Evolutionary conservation across 2,797 vertebrate genomes (phyloP), one percentile per base, ranked within the genome.

Genomic region (Falco concolor): DNA sequence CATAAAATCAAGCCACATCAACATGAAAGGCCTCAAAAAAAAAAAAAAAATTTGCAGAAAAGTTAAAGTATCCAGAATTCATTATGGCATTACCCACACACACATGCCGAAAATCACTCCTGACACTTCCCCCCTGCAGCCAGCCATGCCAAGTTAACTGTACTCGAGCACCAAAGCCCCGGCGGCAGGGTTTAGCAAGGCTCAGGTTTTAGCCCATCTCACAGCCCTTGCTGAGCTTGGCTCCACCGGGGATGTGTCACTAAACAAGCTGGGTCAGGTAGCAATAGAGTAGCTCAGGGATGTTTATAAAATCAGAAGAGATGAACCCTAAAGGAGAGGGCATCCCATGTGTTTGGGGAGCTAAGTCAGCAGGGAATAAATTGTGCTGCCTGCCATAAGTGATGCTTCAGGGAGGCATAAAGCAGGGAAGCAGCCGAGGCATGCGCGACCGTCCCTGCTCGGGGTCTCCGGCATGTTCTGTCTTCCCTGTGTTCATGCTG

Each of bases 251-350:
- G 38, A 49, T 13, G 23, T 82, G 64, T 23, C 40, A 5, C 78
- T 53, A n/a, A 76, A 84, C 42, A 24, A 87, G 78, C 59, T 0
- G 2, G 94, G 95, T 93, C 92, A 87, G 75, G 68, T 59, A 82
- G 32, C 4, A 2, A 42, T 3, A 22, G 34, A 89, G 32, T 16
- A 60, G 60, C 89, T 96, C 28, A 12, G 75, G 45, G 95, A 24
- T 64, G 67, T 89, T 93, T 84, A 64, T 68, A 63, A 84, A 87
- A 68, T 9, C 74, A 68, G 15, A 23, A 68, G 72, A 93, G 63
- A 64, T 93, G 94, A 93, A 95, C 95, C 92, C 47, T 54, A 81
- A 85, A 93, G 84, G 42, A 84, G n/a, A 93, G 87, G 85, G 50
- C 90, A 89, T 36, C 72, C 84, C 36, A 1, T 44, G 69, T 53